These are phyloP conservation scores for Luffia ferchaultella DNA, from an alignment of 2,888 invertebrate species.

Conservation along the genomic window DNA sequence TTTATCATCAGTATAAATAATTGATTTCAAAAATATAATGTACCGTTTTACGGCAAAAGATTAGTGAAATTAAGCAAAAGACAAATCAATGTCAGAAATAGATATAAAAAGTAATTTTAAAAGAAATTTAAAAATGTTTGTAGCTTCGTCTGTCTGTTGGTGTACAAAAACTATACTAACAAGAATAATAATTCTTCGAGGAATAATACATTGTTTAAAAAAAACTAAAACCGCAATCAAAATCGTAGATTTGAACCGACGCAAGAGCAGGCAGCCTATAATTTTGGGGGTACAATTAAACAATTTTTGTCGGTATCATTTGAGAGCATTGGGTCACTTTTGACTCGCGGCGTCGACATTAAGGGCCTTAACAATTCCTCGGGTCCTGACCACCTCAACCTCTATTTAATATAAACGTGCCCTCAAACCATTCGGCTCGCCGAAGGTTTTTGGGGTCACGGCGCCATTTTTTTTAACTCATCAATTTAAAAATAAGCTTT, in stretches of 20 bases:
- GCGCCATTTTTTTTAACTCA: too few relatives aligned
- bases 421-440: constrained; percentile 41
- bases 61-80: too few relatives aligned
- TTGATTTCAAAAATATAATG: too few relatives aligned
- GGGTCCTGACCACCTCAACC: constrained; percentile 36
- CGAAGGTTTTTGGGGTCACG: constrained; percentile 37
- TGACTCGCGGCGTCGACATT: neutral
- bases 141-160: neutral
- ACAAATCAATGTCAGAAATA: neutral
- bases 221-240: neutral
- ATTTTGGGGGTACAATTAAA: constrained; percentile 55
- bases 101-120: neutral
- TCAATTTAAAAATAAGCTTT: too few relatives aligned
- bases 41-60: too few relatives aligned
- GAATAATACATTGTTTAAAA: neutral
- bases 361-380: constrained; percentile 28
- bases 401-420: constrained; percentile 57
- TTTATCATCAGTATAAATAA: too few relatives aligned
- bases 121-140: neutral
- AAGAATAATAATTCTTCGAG: too few relatives aligned
- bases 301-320: constrained; percentile 61
- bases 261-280: constrained; percentile 23
- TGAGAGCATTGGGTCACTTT: constrained; percentile 26
- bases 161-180: too few relatives aligned
- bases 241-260: neutral